Percentiles rank a stretch among this genome's conserved stretches.
Evolutionary conservation across 2,888 invertebrate species (phyloP).

Genomic region (Epinotia bilunana): DNA sequence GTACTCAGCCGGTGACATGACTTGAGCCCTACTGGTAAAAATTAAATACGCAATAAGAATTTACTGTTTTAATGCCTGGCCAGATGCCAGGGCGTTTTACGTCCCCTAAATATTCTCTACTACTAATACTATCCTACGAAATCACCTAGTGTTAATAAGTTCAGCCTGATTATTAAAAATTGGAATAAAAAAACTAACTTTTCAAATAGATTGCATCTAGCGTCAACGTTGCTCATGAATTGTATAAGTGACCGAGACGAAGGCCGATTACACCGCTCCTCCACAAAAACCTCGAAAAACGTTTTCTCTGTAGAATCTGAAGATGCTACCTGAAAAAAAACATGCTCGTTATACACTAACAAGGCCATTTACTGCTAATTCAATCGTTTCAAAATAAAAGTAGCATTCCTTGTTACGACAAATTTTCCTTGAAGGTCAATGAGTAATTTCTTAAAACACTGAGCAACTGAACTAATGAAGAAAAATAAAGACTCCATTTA

Average conservation of each 20-base stretch:
- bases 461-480: background rate
- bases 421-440: background rate
- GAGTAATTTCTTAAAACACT: conserved; percentile 5
- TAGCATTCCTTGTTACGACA: too few relatives aligned
- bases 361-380: background rate
- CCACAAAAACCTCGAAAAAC: conserved; percentile 83
- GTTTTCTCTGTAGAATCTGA: conserved; percentile 70
- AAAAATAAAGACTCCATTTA: background rate
- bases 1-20: too few relatives aligned
- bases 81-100: too few relatives aligned
- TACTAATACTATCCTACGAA: too few relatives aligned
- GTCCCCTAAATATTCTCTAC: too few relatives aligned
- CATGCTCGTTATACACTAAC: background rate
- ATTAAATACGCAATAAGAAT: too few relatives aligned
- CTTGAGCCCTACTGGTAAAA: too few relatives aligned
- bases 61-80: too few relatives aligned
- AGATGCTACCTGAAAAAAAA: conserved; percentile 62
- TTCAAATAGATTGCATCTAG: conserved; percentile 84
- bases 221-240: conserved; percentile 87
- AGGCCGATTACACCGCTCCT: conserved; percentile 82
- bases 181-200: conserved; percentile 61
- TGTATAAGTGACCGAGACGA: conserved; percentile 85
- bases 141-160: too few relatives aligned
- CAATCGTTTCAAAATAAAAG: background rate
- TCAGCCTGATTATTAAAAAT: too few relatives aligned